Evolutionary conservation across 2,888 invertebrate genomes (phyloP).

Genomic region (Polydrusus tereticollis): DNA sequence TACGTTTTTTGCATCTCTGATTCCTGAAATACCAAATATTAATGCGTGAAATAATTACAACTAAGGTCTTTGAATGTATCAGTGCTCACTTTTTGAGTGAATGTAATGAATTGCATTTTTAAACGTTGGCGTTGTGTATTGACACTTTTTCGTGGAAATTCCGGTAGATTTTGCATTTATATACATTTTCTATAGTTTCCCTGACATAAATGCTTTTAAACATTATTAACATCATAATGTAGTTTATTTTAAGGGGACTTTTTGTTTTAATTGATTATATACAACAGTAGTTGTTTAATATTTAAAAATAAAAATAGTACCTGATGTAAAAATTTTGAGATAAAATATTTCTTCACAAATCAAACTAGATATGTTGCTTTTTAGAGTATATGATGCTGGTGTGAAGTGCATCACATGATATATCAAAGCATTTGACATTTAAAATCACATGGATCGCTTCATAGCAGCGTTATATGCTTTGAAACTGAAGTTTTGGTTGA

Average conservation of each 20-base stretch:
- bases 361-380: background rate
- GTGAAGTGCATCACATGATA: background rate
- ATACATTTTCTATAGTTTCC: background rate
- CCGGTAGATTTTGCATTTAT: constrained; percentile 19
- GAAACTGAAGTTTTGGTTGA: too few species aligned
- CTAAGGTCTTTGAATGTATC: background rate
- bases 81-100: constrained; percentile 13
- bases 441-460: background rate
- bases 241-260: background rate
- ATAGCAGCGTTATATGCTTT: background rate
- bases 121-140: background rate
- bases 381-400: too few species aligned
- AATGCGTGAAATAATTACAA: constrained; percentile 37
- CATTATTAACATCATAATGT: background rate
- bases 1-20: constrained; percentile 93
- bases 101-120: constrained; percentile 17
- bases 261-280: background rate
- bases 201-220: background rate
- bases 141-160: background rate
- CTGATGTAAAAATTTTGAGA: constrained; percentile 28
- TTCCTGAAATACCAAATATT: constrained; percentile 87
- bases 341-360: background rate
- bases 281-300: constrained; percentile 12
- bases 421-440: background rate
- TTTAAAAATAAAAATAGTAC: constrained; percentile 30